Percentiles rank a stretch among this genome's conserved stretches.
Conservation (phyloP, 2,888 invertebrate species). For the Ischnura elegans region DNA sequence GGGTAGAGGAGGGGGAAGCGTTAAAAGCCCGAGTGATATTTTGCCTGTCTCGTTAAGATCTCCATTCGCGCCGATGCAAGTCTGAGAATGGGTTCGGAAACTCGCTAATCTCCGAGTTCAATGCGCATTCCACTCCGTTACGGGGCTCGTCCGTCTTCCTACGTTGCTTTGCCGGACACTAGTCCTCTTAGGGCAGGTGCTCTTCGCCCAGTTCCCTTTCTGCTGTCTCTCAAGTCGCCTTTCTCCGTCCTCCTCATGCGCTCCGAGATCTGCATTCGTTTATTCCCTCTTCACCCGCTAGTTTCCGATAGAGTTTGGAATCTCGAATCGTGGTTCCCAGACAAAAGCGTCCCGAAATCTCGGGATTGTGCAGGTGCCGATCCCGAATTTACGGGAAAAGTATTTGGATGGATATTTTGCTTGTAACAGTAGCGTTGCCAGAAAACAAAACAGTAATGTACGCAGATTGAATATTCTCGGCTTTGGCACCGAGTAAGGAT, state of each 20-base stretch:
- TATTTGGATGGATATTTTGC: no score
- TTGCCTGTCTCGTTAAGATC: constrained; percentile 26
- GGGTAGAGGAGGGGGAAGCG: not conserved
- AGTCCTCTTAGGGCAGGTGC: not conserved
- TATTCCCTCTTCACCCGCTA: not conserved
- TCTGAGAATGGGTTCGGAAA: constrained; percentile 9
- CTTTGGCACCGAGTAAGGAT: no score
- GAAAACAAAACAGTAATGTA: no score
- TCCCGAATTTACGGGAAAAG: no score
- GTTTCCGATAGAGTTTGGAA: not conserved
- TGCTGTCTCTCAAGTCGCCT: not conserved
- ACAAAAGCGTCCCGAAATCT: no score
- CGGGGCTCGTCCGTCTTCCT: not conserved
- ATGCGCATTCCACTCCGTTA: not conserved
- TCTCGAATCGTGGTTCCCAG: no score
- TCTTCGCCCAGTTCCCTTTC: not conserved
- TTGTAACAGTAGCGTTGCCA: no score
- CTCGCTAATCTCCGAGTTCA: not conserved
- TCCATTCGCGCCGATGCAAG: not conserved
- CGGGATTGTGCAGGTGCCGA: no score
- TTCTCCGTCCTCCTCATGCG: not conserved
- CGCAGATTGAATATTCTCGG: no score
- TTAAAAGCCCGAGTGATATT: not conserved
- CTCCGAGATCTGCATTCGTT: not conserved
- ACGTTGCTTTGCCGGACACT: not conserved